These are phyloP conservation scores for Drosophila littoralis DNA, from an alignment of 1,140 invertebrate genomes.

Conservation along the genomic window DNA sequence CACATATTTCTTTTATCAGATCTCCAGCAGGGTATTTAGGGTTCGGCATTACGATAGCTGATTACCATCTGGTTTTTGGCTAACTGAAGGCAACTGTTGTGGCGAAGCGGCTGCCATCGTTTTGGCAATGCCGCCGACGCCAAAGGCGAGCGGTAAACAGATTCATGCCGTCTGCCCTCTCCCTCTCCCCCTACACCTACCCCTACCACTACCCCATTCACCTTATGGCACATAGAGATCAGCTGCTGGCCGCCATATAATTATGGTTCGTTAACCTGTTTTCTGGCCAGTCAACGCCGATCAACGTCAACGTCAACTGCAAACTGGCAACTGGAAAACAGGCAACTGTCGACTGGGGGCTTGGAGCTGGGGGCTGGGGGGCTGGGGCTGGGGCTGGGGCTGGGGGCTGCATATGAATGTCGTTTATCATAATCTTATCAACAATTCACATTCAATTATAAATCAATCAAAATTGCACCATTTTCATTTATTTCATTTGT, in stretches of 20 bases:
- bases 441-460: conserved; percentile 83
- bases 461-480: conserved; percentile 83
- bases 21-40: conserved; percentile 13
- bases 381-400: conserved; percentile 1
- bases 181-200: conserved; percentile 4
- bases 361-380: background rate
- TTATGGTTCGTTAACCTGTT: conserved; percentile 75
- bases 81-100: background rate
- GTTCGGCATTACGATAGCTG: background rate
- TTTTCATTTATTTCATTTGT: conserved; percentile 69
- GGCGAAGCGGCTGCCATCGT: conserved; percentile 58
- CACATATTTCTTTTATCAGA: background rate
- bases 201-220: conserved; percentile 1
- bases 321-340: conserved; percentile 35
- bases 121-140: conserved; percentile 78
- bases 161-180: conserved; percentile 38
- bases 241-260: conserved; percentile 28
- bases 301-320: conserved; percentile 59
- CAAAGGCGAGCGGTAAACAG: conserved; percentile 52
- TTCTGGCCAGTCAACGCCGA: conserved; percentile 57
- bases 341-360: conserved; percentile 16
- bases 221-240: background rate
- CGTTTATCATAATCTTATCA: conserved; percentile 83
- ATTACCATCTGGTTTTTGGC: conserved; percentile 35
- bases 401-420: conserved; percentile 68